Base-by-base conservation (phyloP, 1,140 invertebrate genomes). In the Chlorops oryzae region DNA sequence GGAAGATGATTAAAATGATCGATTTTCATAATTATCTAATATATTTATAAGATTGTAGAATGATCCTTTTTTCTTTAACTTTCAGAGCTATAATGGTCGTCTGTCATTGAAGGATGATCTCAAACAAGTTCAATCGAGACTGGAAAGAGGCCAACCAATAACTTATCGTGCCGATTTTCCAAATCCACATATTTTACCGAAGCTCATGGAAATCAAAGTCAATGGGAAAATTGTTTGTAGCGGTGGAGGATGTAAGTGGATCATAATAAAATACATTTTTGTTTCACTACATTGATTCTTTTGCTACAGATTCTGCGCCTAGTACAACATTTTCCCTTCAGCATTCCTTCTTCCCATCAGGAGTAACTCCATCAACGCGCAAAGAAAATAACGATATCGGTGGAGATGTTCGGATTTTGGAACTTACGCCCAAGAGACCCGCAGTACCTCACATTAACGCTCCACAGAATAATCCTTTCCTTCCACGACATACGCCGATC, bases 81-180 rank as follows among this genome's bases (percentile, higher is more conserved):
- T 47, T 7, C 34, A 52, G 50, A 41, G 38, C 27, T 47, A 53
- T 21, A 44, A 38, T 28, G 51, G 51, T 1, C 28, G 42, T 4
- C 27, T 53, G 17, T 43, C 22, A 4, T 27, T 53, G 9, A 37
- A 37, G 5, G 17, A 49, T 20, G 37, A 42, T 24, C 40, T 3
- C 22, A 49, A 6, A 34, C 47, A 3, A 50, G 34, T 28, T 15
- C 46, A 2, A 50, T 50, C 20, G 32, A 50, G 9, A 42, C n/a
- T 54, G 17, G 24, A 28, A 15, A 18, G 17, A 13, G 44, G 52
- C 23, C 15, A 41, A 6, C 54, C 54, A 1, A 40, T 55, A 27
- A 15, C 37, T 1, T 55, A 55, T 52, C 45, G 50, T 5, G 37
- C 52, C 17, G 42, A 48, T 21, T 55, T 55, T 24, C 54, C 54